A percentile compares a stretch with the other conserved stretches of the same genome.
Conservation (phyloP, 2,797 vertebrate genomes). For the Periparus ater region DNA sequence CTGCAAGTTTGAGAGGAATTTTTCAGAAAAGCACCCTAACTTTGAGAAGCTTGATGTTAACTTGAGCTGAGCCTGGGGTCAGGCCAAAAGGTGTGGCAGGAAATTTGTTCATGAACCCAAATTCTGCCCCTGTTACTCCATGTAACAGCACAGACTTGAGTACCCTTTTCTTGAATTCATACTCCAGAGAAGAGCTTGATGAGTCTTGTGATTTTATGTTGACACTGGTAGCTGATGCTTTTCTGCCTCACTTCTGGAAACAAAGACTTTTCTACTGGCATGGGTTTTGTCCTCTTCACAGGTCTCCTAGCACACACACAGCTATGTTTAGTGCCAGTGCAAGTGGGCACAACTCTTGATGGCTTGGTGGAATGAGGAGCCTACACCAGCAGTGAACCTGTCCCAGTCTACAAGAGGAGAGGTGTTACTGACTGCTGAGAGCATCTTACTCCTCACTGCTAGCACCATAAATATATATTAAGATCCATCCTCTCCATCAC, state of each 20-base stretch:
- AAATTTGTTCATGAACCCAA: neutral
- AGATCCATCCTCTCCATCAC: neutral
- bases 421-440: neutral
- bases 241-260: neutral
- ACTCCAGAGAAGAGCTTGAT: neutral
- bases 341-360: neutral
- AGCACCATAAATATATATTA: fast-evolving
- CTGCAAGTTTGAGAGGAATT: neutral
- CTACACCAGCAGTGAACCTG: neutral
- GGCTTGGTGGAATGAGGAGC: neutral
- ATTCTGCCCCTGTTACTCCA: neutral
- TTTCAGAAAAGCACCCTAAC: neutral
- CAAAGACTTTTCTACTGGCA: neutral
- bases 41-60: neutral
- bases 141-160: neutral
- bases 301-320: neutral
- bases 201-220: neutral
- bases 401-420: neutral
- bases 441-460: neutral
- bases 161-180: neutral
- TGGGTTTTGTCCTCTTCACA: neutral
- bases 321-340: neutral
- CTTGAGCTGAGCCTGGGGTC: neutral
- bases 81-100: neutral
- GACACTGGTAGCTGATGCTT: neutral